Evolutionary conservation across 2,797 vertebrate genomes (phyloP), one percentile per base, ranked within the genome.

Genomic region (Chaetodon trifasciatus): DNA sequence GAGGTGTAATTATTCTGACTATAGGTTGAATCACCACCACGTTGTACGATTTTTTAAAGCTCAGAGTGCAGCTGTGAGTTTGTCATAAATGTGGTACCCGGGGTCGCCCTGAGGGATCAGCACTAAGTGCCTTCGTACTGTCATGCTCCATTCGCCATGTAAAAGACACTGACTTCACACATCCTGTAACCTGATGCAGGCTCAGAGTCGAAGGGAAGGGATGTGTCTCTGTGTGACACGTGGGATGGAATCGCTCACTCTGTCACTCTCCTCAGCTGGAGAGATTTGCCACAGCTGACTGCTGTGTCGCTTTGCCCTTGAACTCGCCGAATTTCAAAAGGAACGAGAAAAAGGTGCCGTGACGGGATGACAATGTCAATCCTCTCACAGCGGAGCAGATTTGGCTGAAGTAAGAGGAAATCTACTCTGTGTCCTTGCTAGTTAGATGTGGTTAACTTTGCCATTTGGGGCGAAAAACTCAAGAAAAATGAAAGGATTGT

Each of bases 261-360:
- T 61, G 74, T 83, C 82, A 61, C 56, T 78, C 73, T 78, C 40
- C 23, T 83, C 70, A 79, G 66, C 70, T 57, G 78, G 63, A 83
- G 68, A 85, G 88, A 90, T 93, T 92, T 84, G 74, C 83, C 53
- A 57, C 80, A 83, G 75, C 64, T 21, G 40, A 52, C 73, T 70
- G 88, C 81, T 87, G 86, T 89, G 81, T 83, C 13, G 62, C 79
- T 82, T 80, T 78, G 87, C 65, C 90, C 89, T 90, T 90, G 78
- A 91, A 91, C 83, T 66, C 52, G 70, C 61, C 3, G 24, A 75
- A 80, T 85, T 83, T 89, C 47, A 82, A 83, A 86, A 78, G 79
- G 65, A 81, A 63, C 44, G 56, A 9, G 76, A 75, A 86, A 80
- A 68, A 15, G 8, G 44, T 56, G 78, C 61, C 9, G 58, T 74